Evolutionary conservation across 2,113 vertebrate species (phyloP).

Genomic region (Charina bottae): DNA sequence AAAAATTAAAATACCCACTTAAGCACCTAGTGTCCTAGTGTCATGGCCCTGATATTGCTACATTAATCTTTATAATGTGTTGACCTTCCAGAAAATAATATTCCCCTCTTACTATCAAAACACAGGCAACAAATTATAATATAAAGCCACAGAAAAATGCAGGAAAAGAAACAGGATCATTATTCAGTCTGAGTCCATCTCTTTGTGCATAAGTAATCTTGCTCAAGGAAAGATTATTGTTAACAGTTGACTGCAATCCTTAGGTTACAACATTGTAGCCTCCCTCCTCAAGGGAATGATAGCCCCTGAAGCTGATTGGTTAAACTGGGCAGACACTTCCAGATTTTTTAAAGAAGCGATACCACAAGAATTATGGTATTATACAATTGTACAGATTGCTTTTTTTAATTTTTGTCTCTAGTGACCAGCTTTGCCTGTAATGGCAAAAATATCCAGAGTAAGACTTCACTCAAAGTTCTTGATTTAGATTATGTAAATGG

Average conservation of each 20-base stretch:
- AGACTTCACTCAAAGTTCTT: not conserved
- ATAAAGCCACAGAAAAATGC: not conserved
- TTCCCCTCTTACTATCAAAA: not conserved
- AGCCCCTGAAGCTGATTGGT: not conserved
- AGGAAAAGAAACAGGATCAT: not conserved
- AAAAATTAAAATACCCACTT: not conserved
- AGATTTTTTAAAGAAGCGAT: not conserved
- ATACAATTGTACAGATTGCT: not conserved
- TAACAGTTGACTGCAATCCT: constrained; percentile 15
- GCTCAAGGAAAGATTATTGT: not conserved
- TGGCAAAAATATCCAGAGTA: not conserved
- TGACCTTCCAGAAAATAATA: not conserved
- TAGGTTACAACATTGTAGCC: constrained; percentile 12
- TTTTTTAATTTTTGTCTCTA: not conserved
- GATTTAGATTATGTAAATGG: not conserved
- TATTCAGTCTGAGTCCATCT: not conserved
- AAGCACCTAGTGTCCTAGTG: not conserved
- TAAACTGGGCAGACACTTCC: not conserved
- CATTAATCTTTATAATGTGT: constrained; percentile 10
- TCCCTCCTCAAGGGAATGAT: constrained; percentile 14
- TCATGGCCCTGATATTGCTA: not conserved
- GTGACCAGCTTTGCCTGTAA: not conserved
- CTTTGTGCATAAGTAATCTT: not conserved
- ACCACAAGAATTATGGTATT: not conserved
- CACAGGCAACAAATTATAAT: constrained; percentile 11